These are phyloP conservation scores for Eupeodes latifasciatus DNA, from an alignment of 2,888 invertebrate genomes.

Conservation along the genomic window DNA sequence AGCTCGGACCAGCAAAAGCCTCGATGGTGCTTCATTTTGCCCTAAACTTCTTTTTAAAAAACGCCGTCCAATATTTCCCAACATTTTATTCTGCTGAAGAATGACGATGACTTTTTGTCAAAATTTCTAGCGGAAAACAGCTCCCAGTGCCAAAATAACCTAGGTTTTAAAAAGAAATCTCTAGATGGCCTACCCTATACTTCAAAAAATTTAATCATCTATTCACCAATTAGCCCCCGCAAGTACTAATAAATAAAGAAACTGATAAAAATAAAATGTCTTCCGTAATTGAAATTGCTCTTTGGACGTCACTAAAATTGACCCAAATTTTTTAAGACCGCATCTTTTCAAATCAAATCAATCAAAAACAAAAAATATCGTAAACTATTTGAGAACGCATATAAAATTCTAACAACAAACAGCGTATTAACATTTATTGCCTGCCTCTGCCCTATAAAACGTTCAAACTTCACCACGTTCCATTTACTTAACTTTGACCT, in stretches of 20 bases:
- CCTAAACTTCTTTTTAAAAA: too few species aligned
- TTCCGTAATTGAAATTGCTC: neutral
- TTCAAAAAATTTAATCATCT: too few species aligned
- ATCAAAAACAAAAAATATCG: neutral
- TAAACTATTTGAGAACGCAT: neutral
- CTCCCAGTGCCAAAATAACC: too few species aligned
- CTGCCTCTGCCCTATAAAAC: neutral
- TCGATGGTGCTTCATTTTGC: too few species aligned
- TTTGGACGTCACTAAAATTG: slow-evolving; percentile 32
- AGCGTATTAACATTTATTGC: neutral
- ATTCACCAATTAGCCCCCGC: too few species aligned
- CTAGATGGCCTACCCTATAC: too few species aligned
- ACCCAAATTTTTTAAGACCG: neutral
- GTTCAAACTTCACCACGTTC: slow-evolving; percentile 15
- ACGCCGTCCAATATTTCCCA: too few species aligned
- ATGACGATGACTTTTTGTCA: too few species aligned
- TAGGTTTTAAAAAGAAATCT: too few species aligned
- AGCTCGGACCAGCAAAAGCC: too few species aligned
- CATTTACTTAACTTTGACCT: slow-evolving; percentile 58
- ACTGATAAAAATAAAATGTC: slow-evolving; percentile 2
- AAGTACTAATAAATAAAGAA: neutral
- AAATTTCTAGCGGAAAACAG: too few species aligned
- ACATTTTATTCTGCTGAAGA: too few species aligned
- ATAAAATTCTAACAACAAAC: neutral
- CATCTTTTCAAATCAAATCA: neutral